Conservation (phyloP, 1,140 invertebrate genomes). For the Acromyrmex charruanus region DNA sequence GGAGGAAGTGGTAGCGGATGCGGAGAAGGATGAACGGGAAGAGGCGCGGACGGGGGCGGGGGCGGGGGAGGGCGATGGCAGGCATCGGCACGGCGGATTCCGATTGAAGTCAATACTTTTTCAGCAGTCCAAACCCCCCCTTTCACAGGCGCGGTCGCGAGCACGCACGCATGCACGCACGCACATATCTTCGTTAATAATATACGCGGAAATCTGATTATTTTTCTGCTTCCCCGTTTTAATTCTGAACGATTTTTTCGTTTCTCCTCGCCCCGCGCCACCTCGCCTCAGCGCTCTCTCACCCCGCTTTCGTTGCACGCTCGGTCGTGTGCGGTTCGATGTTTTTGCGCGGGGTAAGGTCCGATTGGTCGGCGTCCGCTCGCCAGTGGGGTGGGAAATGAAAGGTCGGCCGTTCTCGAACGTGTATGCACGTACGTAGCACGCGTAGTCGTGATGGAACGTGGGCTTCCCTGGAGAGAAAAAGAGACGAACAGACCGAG, state of each 20-base stretch:
- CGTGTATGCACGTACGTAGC: constrained; percentile 70
- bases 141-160: background rate
- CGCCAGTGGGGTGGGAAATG: constrained; percentile 75
- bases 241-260: constrained; percentile 83
- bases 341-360: constrained; percentile 79
- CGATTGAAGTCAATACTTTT: constrained; percentile 84
- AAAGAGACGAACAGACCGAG: background rate
- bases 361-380: constrained; percentile 79
- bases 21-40: constrained; percentile 16
- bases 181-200: constrained; percentile 83
- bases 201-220: constrained; percentile 86
- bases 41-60: constrained; percentile 4
- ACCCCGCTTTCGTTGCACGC: constrained; percentile 66
- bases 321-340: constrained; percentile 79
- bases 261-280: constrained; percentile 45
- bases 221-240: constrained; percentile 85
- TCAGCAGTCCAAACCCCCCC: constrained; percentile 62
- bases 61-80: constrained; percentile 36
- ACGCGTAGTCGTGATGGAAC: constrained; percentile 70
- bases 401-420: constrained; percentile 73
- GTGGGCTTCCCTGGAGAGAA: constrained; percentile 59
- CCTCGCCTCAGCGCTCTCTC: constrained; percentile 59
- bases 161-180: background rate
- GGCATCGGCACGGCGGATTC: constrained; percentile 68
- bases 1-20: background rate